Base-by-base conservation (phyloP, 1,140 invertebrate species). In the Pantala flavescens region DNA sequence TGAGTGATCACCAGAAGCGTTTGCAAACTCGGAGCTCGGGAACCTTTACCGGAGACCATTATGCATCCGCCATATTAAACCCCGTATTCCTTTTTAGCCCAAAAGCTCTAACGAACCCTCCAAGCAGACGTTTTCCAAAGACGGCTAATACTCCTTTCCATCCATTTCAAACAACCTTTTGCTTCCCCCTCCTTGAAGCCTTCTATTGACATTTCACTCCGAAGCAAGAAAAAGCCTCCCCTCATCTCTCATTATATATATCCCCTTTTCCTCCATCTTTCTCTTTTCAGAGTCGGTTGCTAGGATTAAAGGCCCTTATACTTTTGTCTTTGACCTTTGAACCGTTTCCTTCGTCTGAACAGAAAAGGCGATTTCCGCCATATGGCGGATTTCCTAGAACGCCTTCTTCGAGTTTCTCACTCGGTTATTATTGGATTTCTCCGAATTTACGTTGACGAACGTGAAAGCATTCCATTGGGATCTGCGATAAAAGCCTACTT, bases 181-280 rank as follows among this genome's bases (percentile, higher is more conserved):
- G 5, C 49, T 14, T 63, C 49, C 49, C 49, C 49, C 49, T 19
- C 49, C 49, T 63, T 21, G 16, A 19, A 19, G 16, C n/a, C 49
- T 63, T 63, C 49, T 63, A 63, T 63, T 63, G 49, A 63, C 49
- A 63, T 63, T 63, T 63, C 49, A 63, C 49, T 63, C 49, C 49
- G 49, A 3, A 12, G 14, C 3, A 21, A 63, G 49, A 19, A 19
- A 21, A 63, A 21, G 49, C 49, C 12, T 12, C 49, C 49, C 49
- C 49, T 21, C 49, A 21, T 63, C 49, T 63, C 49, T 12, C 49
- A 63, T 63, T 63, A 63, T 63, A 36, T 63, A 7, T 63, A 3
- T 7, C n/a, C 49, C 16, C n/a, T 21, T 63, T 63, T 63, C 49
- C n/a, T 21, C 49, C n/a, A 7, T 63, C 49, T 7, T 63, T 12